Conservation (phyloP, 2,888 invertebrate genomes). For the Clostera curtula region DNA sequence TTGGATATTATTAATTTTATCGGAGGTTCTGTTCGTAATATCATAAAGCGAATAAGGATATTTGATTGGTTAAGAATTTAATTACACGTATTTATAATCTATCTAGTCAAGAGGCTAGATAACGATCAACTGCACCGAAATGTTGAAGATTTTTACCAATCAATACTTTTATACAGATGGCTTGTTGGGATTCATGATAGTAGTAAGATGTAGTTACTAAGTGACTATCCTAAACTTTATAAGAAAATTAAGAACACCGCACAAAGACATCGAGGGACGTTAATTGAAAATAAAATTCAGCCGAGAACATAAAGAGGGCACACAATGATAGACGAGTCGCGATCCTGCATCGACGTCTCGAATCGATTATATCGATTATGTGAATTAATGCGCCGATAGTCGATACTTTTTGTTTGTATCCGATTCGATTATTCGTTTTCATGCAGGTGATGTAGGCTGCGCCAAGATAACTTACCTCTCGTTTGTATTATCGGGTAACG, state of each 20-base stretch:
- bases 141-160: too few relatives aligned
- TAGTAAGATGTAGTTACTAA: too few relatives aligned
- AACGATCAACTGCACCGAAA: too few relatives aligned
- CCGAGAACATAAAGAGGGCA: constrained; percentile 17
- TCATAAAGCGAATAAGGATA: too few relatives aligned
- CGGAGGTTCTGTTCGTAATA: too few relatives aligned
- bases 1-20: too few relatives aligned
- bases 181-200: too few relatives aligned
- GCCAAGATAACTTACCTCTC: constrained; percentile 19
- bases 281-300: constrained; percentile 29
- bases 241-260: constrained; percentile 24
- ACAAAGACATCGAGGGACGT: constrained; percentile 23
- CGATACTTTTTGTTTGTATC: constrained; percentile 39
- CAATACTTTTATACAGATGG: too few relatives aligned
- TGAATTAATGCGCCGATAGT: constrained; percentile 51
- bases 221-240: too few relatives aligned
- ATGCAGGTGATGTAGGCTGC: constrained; percentile 40
- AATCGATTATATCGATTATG: constrained; percentile 54
- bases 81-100: too few relatives aligned
- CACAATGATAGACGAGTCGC: constrained; percentile 37
- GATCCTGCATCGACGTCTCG: constrained; percentile 28
- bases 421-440: constrained; percentile 25
- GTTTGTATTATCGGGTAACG: constrained; percentile 17
- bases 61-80: too few relatives aligned
- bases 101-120: too few relatives aligned